Conservation (phyloP, 2,888 invertebrate species). For the Phortica okadai region DNA sequence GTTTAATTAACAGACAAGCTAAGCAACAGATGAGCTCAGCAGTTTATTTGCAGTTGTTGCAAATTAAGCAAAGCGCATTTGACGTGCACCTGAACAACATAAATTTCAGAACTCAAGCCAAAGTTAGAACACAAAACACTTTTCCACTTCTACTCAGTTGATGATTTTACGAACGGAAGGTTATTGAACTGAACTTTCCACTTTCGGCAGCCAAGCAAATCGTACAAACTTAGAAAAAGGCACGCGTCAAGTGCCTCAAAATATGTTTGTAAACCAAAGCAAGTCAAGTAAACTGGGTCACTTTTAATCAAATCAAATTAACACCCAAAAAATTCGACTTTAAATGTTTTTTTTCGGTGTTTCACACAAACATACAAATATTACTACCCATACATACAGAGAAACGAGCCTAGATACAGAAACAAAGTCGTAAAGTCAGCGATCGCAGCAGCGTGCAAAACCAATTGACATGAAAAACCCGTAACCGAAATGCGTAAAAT, state of each 20-base stretch:
- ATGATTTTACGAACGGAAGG: no score
- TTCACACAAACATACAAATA: no score
- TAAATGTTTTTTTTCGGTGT: no score
- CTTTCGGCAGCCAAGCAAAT: not conserved
- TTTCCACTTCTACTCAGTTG: no score
- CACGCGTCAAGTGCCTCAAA: slow-evolving; percentile 9
- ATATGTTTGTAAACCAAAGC: not conserved
- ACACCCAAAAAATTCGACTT: not conserved
- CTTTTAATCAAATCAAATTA: slow-evolving; percentile 7
- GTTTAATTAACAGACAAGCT: not conserved
- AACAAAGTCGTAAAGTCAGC: not conserved
- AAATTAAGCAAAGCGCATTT: no score
- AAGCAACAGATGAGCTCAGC: no score
- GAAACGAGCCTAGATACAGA: not conserved
- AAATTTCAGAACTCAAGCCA: no score
- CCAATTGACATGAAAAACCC: slow-evolving; percentile 21
- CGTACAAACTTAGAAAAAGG: not conserved
- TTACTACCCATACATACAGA: not conserved
- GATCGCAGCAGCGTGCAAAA: slow-evolving; percentile 10
- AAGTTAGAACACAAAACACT: no score
- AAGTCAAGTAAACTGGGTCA: not conserved
- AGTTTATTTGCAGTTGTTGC: no score
- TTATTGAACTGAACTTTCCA: slow-evolving; percentile 1
- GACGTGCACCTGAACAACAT: no score
- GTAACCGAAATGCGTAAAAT: not conserved